These are phyloP conservation scores for Thymelicus lineola DNA, from an alignment of 2,888 invertebrate species.

Conservation along the genomic window DNA sequence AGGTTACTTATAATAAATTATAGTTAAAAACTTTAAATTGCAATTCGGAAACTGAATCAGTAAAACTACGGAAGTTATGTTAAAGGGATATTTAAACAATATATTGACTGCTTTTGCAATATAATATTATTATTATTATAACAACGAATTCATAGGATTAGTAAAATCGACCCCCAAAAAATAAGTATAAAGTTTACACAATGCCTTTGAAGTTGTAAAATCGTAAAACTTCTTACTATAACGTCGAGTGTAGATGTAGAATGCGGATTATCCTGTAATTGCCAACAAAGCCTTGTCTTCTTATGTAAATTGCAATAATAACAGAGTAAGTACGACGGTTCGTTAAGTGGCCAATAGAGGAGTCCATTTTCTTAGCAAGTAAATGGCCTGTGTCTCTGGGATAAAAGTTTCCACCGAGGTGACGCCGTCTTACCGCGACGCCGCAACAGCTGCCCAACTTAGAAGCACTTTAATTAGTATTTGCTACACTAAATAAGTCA, in stretches of 20 bases:
- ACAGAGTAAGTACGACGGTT: constrained; percentile 5
- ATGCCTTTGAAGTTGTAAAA: too few relatives aligned
- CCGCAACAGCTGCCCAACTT: constrained; percentile 62
- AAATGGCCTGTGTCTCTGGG: constrained; percentile 52
- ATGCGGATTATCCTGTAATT: constrained; percentile 3
- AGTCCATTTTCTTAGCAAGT: constrained; percentile 55
- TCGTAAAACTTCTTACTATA: too few relatives aligned
- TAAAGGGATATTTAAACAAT: too few relatives aligned
- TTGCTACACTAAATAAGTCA: constrained; percentile 56
- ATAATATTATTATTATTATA: too few relatives aligned
- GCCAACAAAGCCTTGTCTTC: not conserved
- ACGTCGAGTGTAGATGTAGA: not conserved
- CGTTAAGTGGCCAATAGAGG: constrained; percentile 18
- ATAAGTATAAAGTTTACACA: too few relatives aligned
- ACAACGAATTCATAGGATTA: not conserved
- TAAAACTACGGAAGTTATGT: too few relatives aligned
- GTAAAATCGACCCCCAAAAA: too few relatives aligned
- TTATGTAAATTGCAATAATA: constrained; percentile 6
- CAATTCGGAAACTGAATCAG: too few relatives aligned
- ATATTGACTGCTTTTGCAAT: too few relatives aligned
- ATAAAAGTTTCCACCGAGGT: constrained; percentile 64
- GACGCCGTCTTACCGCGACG: constrained; percentile 55
- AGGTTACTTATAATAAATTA: too few relatives aligned
- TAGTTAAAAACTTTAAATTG: too few relatives aligned
- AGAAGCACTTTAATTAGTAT: constrained; percentile 71